Percentiles rank a stretch among this genome's conserved stretches.
These are phyloP conservation scores for Thunnus albacares DNA, from an alignment of 2,797 vertebrate species.

Conservation along the genomic window DNA sequence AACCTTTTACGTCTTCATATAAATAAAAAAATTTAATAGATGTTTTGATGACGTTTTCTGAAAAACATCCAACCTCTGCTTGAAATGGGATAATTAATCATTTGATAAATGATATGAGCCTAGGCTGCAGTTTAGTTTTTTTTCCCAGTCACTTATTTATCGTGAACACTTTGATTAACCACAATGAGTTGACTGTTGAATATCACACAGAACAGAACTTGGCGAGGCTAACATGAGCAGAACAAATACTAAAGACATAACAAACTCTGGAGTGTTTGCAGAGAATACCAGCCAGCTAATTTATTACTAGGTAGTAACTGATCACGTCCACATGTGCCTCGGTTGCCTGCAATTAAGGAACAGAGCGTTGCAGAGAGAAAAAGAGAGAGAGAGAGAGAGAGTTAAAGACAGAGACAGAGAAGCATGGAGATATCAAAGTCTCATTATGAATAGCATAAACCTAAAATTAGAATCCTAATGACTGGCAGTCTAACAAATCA, in stretches of 20 bases:
- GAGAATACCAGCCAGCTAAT: slow-evolving; percentile 42
- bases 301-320: slow-evolving; percentile 34
- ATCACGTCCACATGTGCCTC: slow-evolving; percentile 49
- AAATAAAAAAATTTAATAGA: neutral
- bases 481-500: slow-evolving; percentile 66
- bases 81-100: slow-evolving; percentile 45
- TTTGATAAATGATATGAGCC: slow-evolving; percentile 45
- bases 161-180: slow-evolving; percentile 42
- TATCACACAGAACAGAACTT: slow-evolving; percentile 37
- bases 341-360: slow-evolving; percentile 52
- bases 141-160: slow-evolving; percentile 46
- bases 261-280: slow-evolving; percentile 14
- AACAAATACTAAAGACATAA: slow-evolving; percentile 18
- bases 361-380: slow-evolving; percentile 31
- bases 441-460: slow-evolving; percentile 64
- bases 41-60: neutral
- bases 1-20: neutral
- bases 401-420: slow-evolving; percentile 5
- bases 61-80: slow-evolving; percentile 28
- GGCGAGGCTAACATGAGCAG: slow-evolving; percentile 2
- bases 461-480: slow-evolving; percentile 78
- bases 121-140: slow-evolving; percentile 27
- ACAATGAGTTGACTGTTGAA: slow-evolving; percentile 33
- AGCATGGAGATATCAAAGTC: slow-evolving; percentile 44
- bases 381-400: slow-evolving; percentile 13